Percentiles rank a stretch among this genome's conserved stretches.
Evolutionary conservation across 2,797 vertebrate genomes (phyloP).

Genomic region (Gobio occitaniae): DNA sequence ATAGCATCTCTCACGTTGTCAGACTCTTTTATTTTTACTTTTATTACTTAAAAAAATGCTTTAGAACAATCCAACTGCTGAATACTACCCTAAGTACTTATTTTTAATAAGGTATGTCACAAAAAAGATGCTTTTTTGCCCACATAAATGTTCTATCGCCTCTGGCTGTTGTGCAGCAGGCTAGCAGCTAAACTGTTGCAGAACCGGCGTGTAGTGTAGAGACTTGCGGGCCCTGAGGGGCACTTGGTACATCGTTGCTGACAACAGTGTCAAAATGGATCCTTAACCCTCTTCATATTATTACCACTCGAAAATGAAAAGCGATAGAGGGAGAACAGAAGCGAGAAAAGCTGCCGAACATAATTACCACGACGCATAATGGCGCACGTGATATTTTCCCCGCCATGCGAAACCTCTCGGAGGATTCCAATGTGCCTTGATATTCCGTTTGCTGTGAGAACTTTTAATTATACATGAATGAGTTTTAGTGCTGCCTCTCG

Average conservation of each 20-base stretch:
- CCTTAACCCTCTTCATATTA: slow-evolving; percentile 42
- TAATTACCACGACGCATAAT: slow-evolving; percentile 29
- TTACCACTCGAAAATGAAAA: slow-evolving; percentile 38
- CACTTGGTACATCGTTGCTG: slow-evolving; percentile 43
- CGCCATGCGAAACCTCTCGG: slow-evolving; percentile 39
- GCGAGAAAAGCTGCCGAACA: not conserved
- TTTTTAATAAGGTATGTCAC: slow-evolving; percentile 7
- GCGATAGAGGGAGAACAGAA: slow-evolving; percentile 27
- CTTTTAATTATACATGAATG: slow-evolving; percentile 65
- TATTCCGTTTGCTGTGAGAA: slow-evolving; percentile 43
- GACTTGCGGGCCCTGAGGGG: slow-evolving; percentile 35
- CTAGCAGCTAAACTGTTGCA: not conserved
- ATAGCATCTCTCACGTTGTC: not conserved
- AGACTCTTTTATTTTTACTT: slow-evolving; percentile 6
- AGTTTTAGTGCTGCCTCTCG: slow-evolving; percentile 52
- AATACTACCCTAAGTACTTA: not conserved
- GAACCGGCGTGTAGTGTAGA: slow-evolving; percentile 4
- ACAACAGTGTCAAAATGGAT: slow-evolving; percentile 55
- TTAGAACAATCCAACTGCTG: not conserved
- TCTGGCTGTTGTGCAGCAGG: slow-evolving; percentile 31
- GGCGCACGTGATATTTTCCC: slow-evolving; percentile 7
- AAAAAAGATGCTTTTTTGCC: not conserved
- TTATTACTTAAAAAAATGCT: slow-evolving; percentile 17
- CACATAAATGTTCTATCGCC: not conserved
- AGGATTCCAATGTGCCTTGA: slow-evolving; percentile 42